These are phyloP conservation scores for Diplosoma virens DNA, from an alignment of 23 tunicate genomes.

Conservation along the genomic window DNA sequence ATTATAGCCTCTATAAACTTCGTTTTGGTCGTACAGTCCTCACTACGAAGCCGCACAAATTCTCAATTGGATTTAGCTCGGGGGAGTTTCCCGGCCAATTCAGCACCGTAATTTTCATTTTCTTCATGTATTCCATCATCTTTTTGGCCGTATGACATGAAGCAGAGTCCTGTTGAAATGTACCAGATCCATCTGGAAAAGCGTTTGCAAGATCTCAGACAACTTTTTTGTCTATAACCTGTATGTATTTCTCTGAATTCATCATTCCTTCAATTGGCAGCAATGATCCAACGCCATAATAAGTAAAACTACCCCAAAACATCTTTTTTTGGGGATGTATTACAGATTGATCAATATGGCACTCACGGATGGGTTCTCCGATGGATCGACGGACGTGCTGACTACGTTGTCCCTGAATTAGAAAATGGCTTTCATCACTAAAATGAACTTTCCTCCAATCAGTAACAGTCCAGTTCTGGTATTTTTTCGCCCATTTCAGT, in stretches of 20 bases:
- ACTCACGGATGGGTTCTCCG: slow-evolving; percentile 19
- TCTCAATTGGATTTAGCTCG: slow-evolving; percentile 16
- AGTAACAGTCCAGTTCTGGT: slow-evolving; percentile 3
- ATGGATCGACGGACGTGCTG: slow-evolving; percentile 18
- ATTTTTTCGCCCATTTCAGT: neutral
- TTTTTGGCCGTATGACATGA: slow-evolving; percentile 2
- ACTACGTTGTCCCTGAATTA: slow-evolving; percentile 13
- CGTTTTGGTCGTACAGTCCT: slow-evolving; percentile 10
- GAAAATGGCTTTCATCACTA: slow-evolving; percentile 16
- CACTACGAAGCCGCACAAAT: slow-evolving; percentile 21
- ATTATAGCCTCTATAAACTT: slow-evolving; percentile 23
- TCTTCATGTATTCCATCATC: slow-evolving; percentile 8
- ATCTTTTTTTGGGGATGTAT: slow-evolving; percentile 8
- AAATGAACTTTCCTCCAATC: slow-evolving; percentile 20
- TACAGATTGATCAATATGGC: slow-evolving; percentile 15
- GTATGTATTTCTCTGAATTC: slow-evolving; percentile 6
- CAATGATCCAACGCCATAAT: neutral
- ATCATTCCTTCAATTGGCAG: slow-evolving; percentile 21
- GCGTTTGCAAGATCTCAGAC: slow-evolving; percentile 9
- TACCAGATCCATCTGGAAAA: slow-evolving; percentile 14
- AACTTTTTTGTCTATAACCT: slow-evolving; percentile 11
- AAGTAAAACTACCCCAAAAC: slow-evolving; percentile 25
- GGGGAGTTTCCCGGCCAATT: slow-evolving; percentile 18
- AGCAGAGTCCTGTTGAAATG: slow-evolving; percentile 10
- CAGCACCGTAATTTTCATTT: slow-evolving; percentile 8